Conservation (phyloP, 2,797 vertebrate genomes). For the Calcarius lapponicus region DNA sequence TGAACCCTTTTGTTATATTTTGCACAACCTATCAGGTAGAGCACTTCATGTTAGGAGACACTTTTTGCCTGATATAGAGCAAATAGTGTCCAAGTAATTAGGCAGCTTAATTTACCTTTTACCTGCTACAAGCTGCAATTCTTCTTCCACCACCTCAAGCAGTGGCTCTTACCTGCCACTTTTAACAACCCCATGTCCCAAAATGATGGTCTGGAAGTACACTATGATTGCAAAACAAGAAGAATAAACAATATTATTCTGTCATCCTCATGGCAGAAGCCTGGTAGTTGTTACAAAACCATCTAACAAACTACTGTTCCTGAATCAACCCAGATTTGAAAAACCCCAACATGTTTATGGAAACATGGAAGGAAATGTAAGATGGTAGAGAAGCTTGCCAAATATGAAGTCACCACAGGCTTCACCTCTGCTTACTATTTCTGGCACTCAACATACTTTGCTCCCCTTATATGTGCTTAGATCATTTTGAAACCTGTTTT, state of each 20-base stretch:
- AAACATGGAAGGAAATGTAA: neutral
- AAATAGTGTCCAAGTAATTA: neutral
- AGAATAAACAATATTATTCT: neutral
- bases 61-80: neutral
- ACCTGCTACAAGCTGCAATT: neutral
- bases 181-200: neutral
- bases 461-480: neutral
- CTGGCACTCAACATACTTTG: neutral
- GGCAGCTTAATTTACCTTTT: neutral
- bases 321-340: neutral
- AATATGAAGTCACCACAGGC: neutral
- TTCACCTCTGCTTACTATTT: neutral
- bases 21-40: neutral
- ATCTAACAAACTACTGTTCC: neutral
- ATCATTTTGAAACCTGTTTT: neutral
- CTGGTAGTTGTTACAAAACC: neutral
- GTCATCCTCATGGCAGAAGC: neutral
- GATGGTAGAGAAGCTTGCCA: neutral
- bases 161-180: neutral
- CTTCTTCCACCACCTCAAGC: neutral
- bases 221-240: neutral
- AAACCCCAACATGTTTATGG: neutral
- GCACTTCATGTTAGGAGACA: neutral
- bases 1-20: neutral
- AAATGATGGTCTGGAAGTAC: neutral